phyloP scores from a whole-genome alignment of 1,140 invertebrate genomes.

The Drosophila jambulina region DNA sequence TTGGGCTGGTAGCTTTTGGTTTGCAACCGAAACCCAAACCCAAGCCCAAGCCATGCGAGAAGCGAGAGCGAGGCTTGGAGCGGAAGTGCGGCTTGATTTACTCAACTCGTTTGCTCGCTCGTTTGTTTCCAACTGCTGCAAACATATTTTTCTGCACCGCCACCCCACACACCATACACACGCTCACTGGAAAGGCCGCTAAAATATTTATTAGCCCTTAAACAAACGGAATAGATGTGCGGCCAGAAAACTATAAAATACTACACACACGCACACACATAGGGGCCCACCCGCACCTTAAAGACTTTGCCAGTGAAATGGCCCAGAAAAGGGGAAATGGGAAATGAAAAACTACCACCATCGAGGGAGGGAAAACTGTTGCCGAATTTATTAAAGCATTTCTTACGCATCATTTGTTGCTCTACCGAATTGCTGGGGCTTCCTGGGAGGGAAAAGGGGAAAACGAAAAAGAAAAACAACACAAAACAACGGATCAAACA shows the following conservation, averaged over 20 bases:
- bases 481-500: conserved; percentile 3
- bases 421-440: conserved; percentile 26
- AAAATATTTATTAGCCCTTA: conserved; percentile 71
- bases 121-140: conserved; percentile 64
- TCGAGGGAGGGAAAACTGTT: conserved; percentile 12
- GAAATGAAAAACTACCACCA: conserved; percentile 17
- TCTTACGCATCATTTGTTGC: conserved; percentile 81
- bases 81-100: conserved; percentile 82
- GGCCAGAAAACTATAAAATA: conserved; percentile 16
- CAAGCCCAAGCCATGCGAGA: not conserved
- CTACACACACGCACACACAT: not conserved
- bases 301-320: conserved; percentile 30
- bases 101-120: conserved; percentile 80
- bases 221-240: conserved; percentile 54
- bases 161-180: not conserved
- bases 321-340: conserved; percentile 27
- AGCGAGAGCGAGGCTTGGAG: conserved; percentile 61
- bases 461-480: not conserved
- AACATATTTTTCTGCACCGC: conserved; percentile 19
- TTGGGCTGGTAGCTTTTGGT: not conserved
- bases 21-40: not conserved
- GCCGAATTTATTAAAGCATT: conserved; percentile 75
- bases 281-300: conserved; percentile 3
- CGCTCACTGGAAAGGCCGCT: conserved; percentile 6
- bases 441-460: not conserved